Evolutionary conservation across 2,888 invertebrate genomes (phyloP), one percentile per base, ranked within the genome.

Genomic region (Chaetoderma sp.): DNA sequence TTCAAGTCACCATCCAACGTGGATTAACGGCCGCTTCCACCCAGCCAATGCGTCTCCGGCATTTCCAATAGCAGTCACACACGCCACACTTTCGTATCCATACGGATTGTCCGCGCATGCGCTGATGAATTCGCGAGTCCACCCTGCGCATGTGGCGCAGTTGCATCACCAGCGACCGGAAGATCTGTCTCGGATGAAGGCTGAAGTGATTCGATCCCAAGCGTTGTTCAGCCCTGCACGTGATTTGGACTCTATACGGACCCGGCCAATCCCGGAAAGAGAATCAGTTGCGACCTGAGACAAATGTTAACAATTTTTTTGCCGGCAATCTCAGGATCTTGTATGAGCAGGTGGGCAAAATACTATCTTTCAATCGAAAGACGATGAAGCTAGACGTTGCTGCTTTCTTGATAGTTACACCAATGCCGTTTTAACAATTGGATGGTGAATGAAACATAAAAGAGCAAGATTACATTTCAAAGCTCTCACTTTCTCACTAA

Each of bases 51-150:
- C 67, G 21, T 73, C 75, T 18, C 73, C 73, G 42, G 74, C 75
- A 42, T 72, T 70, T 63, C 69, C 76, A 13, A 63, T 81, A 33
- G 75, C 81, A 5, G 65, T 81, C 25, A 74, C 76, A 65, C 81
- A 81, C 55, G 74, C 78, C 25, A 78, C 81, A 6, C 66, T 81
- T n/a, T 80, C 80, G 10, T 81, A 81, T 60, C 81, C 81, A 5
- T 81, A 81, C 62, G 74, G 76, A 27, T 65, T 81, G 18, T 74
- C 79, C 18, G 66, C 79, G 21, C 74, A 78, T 23, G 71, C 75
- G 10, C 68, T 74, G 23, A 70, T 73, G 13, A 2, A 33, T 8
- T 52, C 52, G 57, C 33, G 36, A 47, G 62, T 47, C 4, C 66
- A 63, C 10, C 63, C 50, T 36, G 63, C 44, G 36, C 59, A 65